Evolutionary conservation across 1,140 invertebrate genomes (phyloP).

Genomic region (Melanaphis sacchari): DNA sequence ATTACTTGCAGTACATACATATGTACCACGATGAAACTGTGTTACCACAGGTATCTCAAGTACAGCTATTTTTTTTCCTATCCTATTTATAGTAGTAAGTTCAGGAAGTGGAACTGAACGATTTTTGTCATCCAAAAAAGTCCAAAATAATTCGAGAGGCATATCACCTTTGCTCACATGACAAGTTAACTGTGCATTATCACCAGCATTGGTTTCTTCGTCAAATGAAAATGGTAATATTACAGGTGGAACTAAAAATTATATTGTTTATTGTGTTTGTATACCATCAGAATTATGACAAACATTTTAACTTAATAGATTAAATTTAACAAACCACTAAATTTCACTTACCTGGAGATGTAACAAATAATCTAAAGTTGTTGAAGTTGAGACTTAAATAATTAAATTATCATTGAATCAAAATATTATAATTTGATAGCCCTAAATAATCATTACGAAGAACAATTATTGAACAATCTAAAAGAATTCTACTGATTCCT

Average conservation of each 20-base stretch:
- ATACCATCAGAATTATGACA: neutral
- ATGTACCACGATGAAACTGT: conserved; percentile 64
- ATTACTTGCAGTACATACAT: conserved; percentile 61
- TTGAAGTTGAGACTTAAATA: neutral
- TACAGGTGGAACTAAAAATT: conserved; percentile 69
- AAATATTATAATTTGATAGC: neutral
- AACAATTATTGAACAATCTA: neutral
- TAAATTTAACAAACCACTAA: neutral
- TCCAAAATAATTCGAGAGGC: conserved; percentile 62
- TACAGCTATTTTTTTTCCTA: conserved; percentile 64
- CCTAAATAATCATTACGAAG: neutral
- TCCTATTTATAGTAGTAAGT: conserved; percentile 51
- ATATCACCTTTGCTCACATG: conserved; percentile 69
- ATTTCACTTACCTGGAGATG: neutral
- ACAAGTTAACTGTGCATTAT: conserved; percentile 71
- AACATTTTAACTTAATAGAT: neutral
- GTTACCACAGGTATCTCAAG: conserved; percentile 68
- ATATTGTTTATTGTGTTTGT: neutral
- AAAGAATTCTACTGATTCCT: neutral
- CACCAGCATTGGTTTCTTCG: conserved; percentile 72
- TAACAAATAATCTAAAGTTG: neutral
- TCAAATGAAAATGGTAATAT: conserved; percentile 72
- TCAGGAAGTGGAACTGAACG: conserved; percentile 22
- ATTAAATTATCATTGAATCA: neutral
- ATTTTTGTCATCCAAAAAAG: conserved; percentile 41